Percentiles rank a stretch among this genome's conserved stretches.
Evolutionary conservation across 92 coral and sea anemone genomes (phyloP).

Genomic region (Epizoanthus rinbou): DNA sequence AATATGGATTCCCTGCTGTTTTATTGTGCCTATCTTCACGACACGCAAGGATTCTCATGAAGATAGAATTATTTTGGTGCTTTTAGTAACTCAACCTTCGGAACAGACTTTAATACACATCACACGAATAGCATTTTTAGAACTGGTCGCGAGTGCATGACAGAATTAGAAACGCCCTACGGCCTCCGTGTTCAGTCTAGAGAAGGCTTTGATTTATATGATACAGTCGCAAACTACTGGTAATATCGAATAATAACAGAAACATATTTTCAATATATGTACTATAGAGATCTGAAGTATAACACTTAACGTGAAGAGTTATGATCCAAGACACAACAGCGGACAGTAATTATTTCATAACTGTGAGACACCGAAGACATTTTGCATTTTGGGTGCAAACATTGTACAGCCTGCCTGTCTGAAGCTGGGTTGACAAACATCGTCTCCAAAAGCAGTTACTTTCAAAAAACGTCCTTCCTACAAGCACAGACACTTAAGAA

Average conservation of each 20-base stretch:
- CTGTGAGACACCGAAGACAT: background rate
- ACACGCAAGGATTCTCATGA: slow-evolving; percentile 32
- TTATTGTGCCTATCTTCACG: background rate
- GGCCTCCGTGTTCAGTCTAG: background rate
- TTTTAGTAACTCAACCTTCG: background rate
- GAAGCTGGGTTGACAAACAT: slow-evolving; percentile 2
- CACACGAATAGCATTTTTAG: background rate
- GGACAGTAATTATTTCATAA: background rate
- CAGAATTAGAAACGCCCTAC: slow-evolving; percentile 10
- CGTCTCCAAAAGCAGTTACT: background rate
- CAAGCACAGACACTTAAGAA: background rate
- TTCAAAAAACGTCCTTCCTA: background rate
- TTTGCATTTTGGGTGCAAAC: no score
- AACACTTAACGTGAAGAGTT: background rate
- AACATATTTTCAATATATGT: background rate
- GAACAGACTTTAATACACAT: slow-evolving; percentile 16
- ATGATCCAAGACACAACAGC: background rate
- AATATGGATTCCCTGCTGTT: background rate
- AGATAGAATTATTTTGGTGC: background rate
- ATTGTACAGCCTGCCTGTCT: background rate
- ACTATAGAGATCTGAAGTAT: background rate
- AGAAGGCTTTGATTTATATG: background rate
- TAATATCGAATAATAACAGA: background rate
- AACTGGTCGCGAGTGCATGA: background rate
- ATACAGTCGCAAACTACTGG: background rate